A percentile compares a stretch with the other conserved stretches of the same genome.
These are phyloP conservation scores for Psittacus erithacus DNA, from an alignment of 2,113 vertebrate species.

Conservation along the genomic window DNA sequence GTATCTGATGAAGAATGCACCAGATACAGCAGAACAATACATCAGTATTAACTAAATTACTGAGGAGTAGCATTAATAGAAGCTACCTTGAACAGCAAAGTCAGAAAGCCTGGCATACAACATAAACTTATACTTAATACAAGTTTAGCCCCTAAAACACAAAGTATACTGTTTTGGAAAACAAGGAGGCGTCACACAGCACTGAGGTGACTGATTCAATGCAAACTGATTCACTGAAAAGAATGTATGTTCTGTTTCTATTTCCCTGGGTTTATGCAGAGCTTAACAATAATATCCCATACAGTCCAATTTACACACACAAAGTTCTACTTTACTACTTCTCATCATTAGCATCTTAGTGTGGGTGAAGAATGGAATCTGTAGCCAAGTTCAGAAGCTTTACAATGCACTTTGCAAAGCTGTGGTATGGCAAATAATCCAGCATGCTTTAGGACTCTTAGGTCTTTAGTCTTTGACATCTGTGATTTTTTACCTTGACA, in stretches of 20 bases:
- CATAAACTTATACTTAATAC: neutral
- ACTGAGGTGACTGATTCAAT: neutral
- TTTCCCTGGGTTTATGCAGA: neutral
- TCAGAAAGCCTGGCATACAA: neutral
- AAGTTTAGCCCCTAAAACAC: neutral
- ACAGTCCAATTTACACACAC: neutral
- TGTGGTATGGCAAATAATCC: neutral
- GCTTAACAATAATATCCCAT: neutral
- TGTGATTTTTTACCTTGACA: neutral
- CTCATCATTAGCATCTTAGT: neutral
- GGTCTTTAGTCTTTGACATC: neutral
- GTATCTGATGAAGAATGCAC: neutral
- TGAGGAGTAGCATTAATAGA: neutral
- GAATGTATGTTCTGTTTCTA: neutral
- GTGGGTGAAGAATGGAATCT: constrained; percentile 4
- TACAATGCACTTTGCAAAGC: neutral
- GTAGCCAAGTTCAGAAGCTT: neutral
- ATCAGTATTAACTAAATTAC: neutral
- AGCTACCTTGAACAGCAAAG: neutral
- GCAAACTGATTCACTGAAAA: neutral
- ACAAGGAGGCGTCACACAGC: neutral
- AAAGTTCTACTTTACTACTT: neutral
- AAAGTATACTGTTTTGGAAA: neutral
- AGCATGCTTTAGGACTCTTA: neutral
- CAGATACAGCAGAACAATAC: neutral